These are phyloP conservation scores for Polypedilum pembai DNA, from an alignment of 1,140 invertebrate genomes.

Conservation along the genomic window DNA sequence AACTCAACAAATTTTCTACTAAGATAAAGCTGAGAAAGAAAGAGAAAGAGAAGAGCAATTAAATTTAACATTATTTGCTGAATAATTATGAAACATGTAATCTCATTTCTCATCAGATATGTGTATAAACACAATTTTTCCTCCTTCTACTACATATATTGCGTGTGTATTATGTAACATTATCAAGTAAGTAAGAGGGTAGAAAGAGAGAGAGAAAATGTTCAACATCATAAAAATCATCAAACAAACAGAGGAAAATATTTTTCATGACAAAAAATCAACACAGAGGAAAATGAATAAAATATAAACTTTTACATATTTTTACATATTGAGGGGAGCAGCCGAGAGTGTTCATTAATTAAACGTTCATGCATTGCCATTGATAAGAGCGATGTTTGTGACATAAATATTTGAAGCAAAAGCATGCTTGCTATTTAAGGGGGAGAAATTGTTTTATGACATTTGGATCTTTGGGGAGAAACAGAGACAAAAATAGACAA, in stretches of 20 bases:
- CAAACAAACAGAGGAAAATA: conserved; percentile 9
- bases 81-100: conserved; percentile 25
- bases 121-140: neutral
- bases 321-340: neutral
- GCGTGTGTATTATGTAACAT: neutral
- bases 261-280: neutral
- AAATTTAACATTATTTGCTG: conserved; percentile 24
- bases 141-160: neutral
- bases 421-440: neutral
- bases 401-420: neutral
- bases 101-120: conserved; percentile 16
- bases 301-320: neutral
- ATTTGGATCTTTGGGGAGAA: too few relatives aligned
- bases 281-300: neutral
- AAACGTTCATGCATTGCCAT: conserved; percentile 10
- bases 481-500: too few relatives aligned
- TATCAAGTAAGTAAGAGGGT: neutral
- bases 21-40: neutral
- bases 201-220: neutral
- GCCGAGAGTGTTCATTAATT: neutral
- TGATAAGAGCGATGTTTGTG: conserved; percentile 5
- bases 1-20: neutral
- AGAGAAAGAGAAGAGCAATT: too few relatives aligned
- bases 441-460: too few relatives aligned
- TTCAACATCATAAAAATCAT: conserved; percentile 2